phyloP scores from a whole-genome alignment of 1,140 invertebrate species.

The Heliothis subflexa region DNA sequence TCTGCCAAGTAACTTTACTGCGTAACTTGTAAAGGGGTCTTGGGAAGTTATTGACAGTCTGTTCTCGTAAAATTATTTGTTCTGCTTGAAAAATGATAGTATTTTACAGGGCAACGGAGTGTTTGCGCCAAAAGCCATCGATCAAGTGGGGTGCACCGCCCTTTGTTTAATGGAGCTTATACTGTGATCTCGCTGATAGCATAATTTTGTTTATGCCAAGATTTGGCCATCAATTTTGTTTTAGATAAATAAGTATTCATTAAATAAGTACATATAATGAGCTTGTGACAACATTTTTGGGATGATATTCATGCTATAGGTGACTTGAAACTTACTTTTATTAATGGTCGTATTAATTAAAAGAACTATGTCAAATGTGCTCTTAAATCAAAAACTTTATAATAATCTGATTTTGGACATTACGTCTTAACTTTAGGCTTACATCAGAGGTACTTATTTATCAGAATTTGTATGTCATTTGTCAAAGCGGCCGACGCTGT shows the following conservation, averaged over 20 bases:
- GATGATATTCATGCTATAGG: too few relatives aligned
- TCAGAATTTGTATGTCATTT: constrained; percentile 48
- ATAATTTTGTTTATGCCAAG: background rate
- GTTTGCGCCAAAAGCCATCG: background rate
- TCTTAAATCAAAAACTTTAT: too few relatives aligned
- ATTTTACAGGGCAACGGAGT: background rate
- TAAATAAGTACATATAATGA: too few relatives aligned
- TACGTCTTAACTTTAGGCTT: too few relatives aligned
- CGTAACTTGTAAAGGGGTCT: background rate
- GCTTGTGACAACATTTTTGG: too few relatives aligned
- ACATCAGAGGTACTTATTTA: background rate
- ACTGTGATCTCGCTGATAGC: background rate
- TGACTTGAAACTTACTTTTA: too few relatives aligned
- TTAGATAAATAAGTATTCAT: background rate
- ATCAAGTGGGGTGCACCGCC: constrained; percentile 20
- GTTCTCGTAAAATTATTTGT: constrained; percentile 19
- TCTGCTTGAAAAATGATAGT: constrained; percentile 13
- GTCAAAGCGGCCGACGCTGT: constrained; percentile 47
- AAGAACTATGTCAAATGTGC: too few relatives aligned
- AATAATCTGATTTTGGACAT: too few relatives aligned
- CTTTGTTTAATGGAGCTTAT: background rate
- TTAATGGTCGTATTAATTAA: too few relatives aligned
- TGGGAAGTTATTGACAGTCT: constrained; percentile 10
- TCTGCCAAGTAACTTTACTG: constrained; percentile 11
- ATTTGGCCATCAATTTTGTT: background rate